A percentile compares a stretch with the other conserved stretches of the same genome.
Evolutionary conservation across 2,113 vertebrate species (phyloP).

Genomic region (Suricata suricatta): DNA sequence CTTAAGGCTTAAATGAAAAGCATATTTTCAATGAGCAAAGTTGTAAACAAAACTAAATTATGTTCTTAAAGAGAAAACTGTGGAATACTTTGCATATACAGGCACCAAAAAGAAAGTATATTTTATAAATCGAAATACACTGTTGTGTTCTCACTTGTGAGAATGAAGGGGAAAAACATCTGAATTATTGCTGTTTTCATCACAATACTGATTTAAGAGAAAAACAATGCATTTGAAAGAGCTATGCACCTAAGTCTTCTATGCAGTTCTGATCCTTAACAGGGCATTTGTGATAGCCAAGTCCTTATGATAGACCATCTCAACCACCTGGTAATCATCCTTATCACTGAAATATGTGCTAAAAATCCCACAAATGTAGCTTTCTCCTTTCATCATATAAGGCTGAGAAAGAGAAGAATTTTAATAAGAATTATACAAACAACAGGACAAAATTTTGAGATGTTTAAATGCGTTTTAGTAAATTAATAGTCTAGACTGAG

Average conservation of each 20-base stretch:
- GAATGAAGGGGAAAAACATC: background rate
- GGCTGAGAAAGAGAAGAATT: background rate
- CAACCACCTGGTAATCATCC: background rate
- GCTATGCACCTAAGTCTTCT: background rate
- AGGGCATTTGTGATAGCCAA: background rate
- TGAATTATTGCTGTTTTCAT: background rate
- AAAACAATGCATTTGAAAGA: background rate
- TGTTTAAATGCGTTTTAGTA: background rate
- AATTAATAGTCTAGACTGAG: background rate
- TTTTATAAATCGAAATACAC: background rate
- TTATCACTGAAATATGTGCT: background rate
- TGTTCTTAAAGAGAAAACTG: conserved; percentile 51
- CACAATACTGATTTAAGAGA: conserved; percentile 6
- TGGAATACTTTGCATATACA: background rate
- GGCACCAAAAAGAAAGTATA: background rate
- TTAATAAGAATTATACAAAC: background rate
- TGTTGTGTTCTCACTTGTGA: background rate
- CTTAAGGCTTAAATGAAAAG: conserved; percentile 50
- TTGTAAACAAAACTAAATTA: conserved; percentile 65
- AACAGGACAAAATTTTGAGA: background rate
- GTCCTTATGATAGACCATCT: background rate
- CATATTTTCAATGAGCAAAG: conserved; percentile 37
- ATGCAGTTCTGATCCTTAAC: background rate
- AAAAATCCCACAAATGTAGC: background rate
- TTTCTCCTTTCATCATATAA: background rate